Base-by-base conservation (phyloP, 2,888 invertebrate genomes). In the Gibbula magus region DNA sequence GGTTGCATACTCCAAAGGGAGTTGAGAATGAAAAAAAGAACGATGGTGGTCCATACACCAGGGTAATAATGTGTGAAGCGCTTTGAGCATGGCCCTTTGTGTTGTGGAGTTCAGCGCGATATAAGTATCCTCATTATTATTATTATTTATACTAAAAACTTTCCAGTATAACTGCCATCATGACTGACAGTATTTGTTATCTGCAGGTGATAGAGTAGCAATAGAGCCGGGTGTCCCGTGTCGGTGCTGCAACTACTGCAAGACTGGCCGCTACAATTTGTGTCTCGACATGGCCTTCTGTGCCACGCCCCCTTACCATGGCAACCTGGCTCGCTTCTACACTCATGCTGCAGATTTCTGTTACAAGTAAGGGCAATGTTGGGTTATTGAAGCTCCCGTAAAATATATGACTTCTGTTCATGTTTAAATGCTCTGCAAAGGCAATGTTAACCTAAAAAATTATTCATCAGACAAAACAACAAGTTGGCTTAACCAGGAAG, bases 241-340 rank as follows among this genome's bases (percentile, higher is more conserved):
- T 91, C 95, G 97, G 78, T 93, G 93, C 77, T 99, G 99, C 92
- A 94, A 95, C 66, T 96, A 95, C 92, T 99, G 99, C 94, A 97
- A 97, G 93, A 94, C 94, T 80, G 99, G 99, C 56, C 94, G 95
- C 81, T 99, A 99, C 94, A 97, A 99, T 93, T 94, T 99, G 66
- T 99, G 99, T 87, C 94, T 95, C 0, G 96, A 96, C 78, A 96
- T 99, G 93, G 91, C 94, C 78, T 99, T 98, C 94, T 97, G 97
- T 93, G 98, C 98, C n/a, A 98, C 98, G 0, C 99, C 99, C 0
- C 99, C 99, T 0, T 94, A 95, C 78, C 95, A 99, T 94, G 99
- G 99, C 78, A 98, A 96, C 92, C 94, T 99, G 35, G 95, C 95
- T 73, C 94, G 96, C 89, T 98, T 95, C 93, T 98, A 97, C 93